A percentile compares a stretch with the other conserved stretches of the same genome.
phyloP scores from a whole-genome alignment of 2,797 vertebrate genomes.

The Acanthiza pusilla region DNA sequence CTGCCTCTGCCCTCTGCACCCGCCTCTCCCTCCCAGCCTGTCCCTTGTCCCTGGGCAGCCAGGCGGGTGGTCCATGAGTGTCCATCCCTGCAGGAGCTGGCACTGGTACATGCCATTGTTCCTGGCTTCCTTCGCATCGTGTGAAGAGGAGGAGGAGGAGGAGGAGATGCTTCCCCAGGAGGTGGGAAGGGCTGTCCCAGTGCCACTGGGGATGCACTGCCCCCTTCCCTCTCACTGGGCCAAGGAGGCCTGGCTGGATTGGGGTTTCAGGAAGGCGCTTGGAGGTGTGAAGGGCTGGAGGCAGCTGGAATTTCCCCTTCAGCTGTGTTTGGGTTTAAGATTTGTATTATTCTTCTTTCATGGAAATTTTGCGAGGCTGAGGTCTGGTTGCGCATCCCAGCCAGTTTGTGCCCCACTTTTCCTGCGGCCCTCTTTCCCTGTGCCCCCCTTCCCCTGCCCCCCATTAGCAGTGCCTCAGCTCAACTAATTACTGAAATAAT shows the following conservation, averaged over 20 bases:
- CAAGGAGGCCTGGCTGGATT: background rate
- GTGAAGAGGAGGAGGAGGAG: background rate
- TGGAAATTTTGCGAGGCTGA: rapidly evolving
- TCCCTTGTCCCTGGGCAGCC: background rate
- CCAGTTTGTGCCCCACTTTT: background rate
- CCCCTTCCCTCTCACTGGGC: background rate
- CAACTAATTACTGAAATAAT: background rate
- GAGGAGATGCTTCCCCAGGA: background rate
- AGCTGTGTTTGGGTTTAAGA: background rate
- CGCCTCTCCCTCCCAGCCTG: background rate
- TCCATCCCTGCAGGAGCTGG: background rate
- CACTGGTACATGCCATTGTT: conserved; percentile 2
- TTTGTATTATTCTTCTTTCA: background rate
- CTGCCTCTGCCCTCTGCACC: background rate
- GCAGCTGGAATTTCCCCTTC: background rate
- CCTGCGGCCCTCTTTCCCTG: background rate
- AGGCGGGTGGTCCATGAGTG: background rate
- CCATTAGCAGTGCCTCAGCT: background rate
- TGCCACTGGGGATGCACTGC: rapidly evolving
- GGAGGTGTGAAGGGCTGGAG: background rate
- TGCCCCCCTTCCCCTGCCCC: background rate
- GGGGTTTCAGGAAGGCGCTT: background rate
- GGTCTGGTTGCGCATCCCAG: background rate
- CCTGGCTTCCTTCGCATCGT: background rate
- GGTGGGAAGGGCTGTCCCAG: background rate